These are phyloP conservation scores for Sebastes reedi DNA, from an alignment of 2,797 vertebrate genomes.

Conservation along the genomic window DNA sequence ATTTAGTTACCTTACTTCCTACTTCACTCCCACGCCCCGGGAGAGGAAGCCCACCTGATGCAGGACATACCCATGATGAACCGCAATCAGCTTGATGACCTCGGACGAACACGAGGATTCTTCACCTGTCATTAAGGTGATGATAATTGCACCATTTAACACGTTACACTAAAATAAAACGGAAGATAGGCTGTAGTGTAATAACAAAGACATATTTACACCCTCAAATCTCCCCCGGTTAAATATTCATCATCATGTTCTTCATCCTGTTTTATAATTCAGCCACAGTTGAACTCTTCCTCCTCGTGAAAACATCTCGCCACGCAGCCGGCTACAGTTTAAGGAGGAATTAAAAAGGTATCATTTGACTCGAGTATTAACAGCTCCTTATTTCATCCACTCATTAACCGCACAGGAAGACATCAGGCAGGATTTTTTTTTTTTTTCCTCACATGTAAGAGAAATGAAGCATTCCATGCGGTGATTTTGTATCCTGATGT, in stretches of 20 bases:
- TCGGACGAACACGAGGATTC: conserved; percentile 13
- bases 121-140: conserved; percentile 50
- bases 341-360: conserved; percentile 53
- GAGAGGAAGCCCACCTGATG: conserved; percentile 67
- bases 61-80: background rate
- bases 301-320: background rate
- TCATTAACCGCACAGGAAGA: conserved; percentile 52
- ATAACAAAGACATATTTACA: background rate
- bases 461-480: background rate
- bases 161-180: background rate
- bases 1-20: conserved; percentile 79
- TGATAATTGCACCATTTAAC: conserved; percentile 46
- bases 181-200: background rate
- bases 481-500: conserved; percentile 40
- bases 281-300: conserved; percentile 29
- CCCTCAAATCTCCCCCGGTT: background rate
- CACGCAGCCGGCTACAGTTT: conserved; percentile 18
- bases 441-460: background rate
- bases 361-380: conserved; percentile 46
- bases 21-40: conserved; percentile 59
- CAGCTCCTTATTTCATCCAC: conserved; percentile 41
- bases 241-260: conserved; percentile 39
- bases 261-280: conserved; percentile 27
- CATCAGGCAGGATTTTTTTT: conserved; percentile 9
- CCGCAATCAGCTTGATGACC: conserved; percentile 56